phyloP scores from a whole-genome alignment of 2,888 invertebrate species.

The Dromius quadrimaculatus region DNA sequence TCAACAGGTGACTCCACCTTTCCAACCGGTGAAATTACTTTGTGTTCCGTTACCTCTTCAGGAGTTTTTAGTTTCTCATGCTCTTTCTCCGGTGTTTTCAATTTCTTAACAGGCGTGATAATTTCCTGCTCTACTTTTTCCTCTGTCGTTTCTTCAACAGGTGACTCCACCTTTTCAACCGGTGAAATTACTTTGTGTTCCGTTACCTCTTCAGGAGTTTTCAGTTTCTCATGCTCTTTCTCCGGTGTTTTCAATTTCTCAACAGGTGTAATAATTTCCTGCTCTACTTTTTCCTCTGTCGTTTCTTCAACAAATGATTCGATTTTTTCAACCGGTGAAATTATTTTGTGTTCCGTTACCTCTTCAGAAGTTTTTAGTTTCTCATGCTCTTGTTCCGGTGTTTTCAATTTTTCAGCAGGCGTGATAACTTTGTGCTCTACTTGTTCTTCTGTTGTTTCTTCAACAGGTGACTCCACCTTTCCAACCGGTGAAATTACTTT shows the following conservation, averaged over 20 bases:
- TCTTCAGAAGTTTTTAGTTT: no score
- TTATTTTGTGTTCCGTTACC: no score
- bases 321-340: no score
- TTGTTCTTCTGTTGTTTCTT: not conserved
- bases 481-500: not conserved
- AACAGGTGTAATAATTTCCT: not conserved
- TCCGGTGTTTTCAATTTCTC: constrained; percentile 14
- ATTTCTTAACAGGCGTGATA: constrained; percentile 4
- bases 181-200: no score
- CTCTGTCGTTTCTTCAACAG: no score
- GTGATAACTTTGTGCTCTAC: not conserved
- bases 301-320: no score
- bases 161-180: no score
- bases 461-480: not conserved
- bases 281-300: no score
- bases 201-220: constrained; percentile 2
- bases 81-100: constrained; percentile 19
- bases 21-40: no score
- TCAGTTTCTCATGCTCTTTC: constrained; percentile 3
- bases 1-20: no score
- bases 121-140: not conserved
- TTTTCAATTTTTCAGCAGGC: not conserved
- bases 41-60: not conserved
- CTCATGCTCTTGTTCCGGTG: not conserved
- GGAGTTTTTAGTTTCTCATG: not conserved